A percentile compares a stretch with the other conserved stretches of the same genome.
These are phyloP conservation scores for Bovichtus diacanthus DNA, from an alignment of 2,797 vertebrate species.

Conservation along the genomic window DNA sequence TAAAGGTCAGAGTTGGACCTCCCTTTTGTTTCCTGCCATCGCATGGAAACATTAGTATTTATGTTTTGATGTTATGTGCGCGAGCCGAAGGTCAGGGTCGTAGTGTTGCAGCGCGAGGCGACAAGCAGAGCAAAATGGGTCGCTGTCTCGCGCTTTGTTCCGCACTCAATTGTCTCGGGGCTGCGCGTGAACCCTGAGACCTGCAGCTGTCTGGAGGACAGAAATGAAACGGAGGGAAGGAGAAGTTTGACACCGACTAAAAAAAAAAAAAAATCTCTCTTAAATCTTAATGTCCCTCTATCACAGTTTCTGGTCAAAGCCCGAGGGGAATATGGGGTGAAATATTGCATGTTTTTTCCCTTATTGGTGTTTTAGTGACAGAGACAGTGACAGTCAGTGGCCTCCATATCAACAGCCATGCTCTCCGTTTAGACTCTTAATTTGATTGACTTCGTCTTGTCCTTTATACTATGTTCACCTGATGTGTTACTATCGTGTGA, in stretches of 20 bases:
- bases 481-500: not conserved
- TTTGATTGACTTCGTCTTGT: not conserved
- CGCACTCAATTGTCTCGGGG: slow-evolving; percentile 79
- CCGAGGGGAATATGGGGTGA: not conserved
- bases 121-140: slow-evolving; percentile 76
- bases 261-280: not conserved
- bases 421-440: not conserved
- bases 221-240: not conserved
- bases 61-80: slow-evolving; percentile 66
- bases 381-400: not conserved
- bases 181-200: slow-evolving; percentile 81
- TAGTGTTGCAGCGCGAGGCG: slow-evolving; percentile 76
- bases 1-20: slow-evolving; percentile 23
- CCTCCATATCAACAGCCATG: not conserved
- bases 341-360: not conserved
- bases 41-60: slow-evolving; percentile 55
- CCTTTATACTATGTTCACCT: not conserved
- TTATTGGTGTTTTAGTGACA: not conserved
- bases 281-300: not conserved
- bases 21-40: slow-evolving; percentile 33
- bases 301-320: not conserved
- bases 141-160: slow-evolving; percentile 83
- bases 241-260: not conserved
- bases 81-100: slow-evolving; percentile 83
- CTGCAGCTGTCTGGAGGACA: slow-evolving; percentile 68